Base-by-base conservation (phyloP, 2,797 vertebrate genomes). In the Paramormyrops hopkinsi region DNA sequence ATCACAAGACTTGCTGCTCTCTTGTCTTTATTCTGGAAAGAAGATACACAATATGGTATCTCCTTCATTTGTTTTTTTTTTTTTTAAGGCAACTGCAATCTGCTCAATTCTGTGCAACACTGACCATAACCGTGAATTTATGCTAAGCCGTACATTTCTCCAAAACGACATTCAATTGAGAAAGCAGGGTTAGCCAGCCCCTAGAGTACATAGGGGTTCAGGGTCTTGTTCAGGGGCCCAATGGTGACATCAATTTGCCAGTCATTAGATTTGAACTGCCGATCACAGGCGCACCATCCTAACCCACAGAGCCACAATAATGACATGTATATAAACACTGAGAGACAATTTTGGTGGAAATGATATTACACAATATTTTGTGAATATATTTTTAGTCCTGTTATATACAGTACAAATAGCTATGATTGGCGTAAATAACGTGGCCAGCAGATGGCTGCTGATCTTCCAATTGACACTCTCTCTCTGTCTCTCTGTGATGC, bases 401-500 rank as follows among this genome's bases (percentile, higher is more conserved):
- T 73, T 73, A 73, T 73, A 73, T 73, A 73, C 65, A 37, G 37
- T 73, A 73, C 65, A 37, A 73, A 73, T 73, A 73, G 73, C 73
- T 79, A 79, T 19, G 19, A 79, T 8, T 46, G 41, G 73, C 14
- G 1, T 79, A 44, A 79, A 79, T 79, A 46, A 79, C 7, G 1
- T n/a, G 41, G 73, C 17, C 73, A 9, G 2, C 73, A 79, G 73
- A 79, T 46, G 41, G 73, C 41, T 19, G 73, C 73, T n/a, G 73
- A 79, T 79, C 19, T 41, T 46, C 73, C 44, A 46, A 79, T 79
- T 79, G 73, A 46, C 73, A 46, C 33, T 79, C 37, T 79, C 73
- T 79, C 19, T 69, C 65, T 69, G 25, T 69, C 65, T 69, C 65
- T 33, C 62, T 69, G 9, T 73, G 65, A 73, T 37, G 65, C 29